Conservation (phyloP, 1,140 invertebrate species). For the Ectropis grisescens region DNA sequence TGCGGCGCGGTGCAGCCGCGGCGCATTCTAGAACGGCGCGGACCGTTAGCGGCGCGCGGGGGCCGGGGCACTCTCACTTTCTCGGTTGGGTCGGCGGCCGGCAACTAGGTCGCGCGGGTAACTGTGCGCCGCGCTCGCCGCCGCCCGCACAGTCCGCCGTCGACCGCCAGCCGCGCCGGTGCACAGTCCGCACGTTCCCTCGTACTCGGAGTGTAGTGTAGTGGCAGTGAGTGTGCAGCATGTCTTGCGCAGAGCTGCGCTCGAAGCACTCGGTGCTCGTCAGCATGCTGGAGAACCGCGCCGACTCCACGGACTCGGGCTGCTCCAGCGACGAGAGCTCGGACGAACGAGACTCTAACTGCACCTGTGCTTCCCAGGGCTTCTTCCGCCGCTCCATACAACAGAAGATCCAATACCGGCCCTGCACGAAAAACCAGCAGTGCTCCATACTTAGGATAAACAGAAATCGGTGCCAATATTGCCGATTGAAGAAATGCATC, state of each 20-base stretch:
- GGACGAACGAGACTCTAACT: conserved; percentile 59
- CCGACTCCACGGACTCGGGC: conserved; percentile 69
- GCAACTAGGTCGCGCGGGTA: conserved; percentile 77
- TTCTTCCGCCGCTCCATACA: conserved; percentile 93
- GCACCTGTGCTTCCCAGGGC: conserved; percentile 81
- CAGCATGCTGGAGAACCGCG: conserved; percentile 69
- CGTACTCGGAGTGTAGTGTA: conserved; percentile 24
- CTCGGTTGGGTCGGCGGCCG: conserved; percentile 75
- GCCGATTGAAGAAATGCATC: conserved; percentile 97
- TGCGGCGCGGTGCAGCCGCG: conserved; percentile 62
- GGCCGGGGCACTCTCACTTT: conserved; percentile 73
- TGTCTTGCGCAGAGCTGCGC: conserved; percentile 58
- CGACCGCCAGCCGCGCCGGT: conserved; percentile 50
- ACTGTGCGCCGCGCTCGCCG: conserved; percentile 63
- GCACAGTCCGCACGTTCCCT: conserved; percentile 22
- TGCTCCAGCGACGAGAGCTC: conserved; percentile 73
- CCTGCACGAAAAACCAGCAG: conserved; percentile 98
- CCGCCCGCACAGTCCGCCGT: conserved; percentile 59
- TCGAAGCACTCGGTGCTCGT: conserved; percentile 66
- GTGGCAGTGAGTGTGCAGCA: conserved; percentile 43
- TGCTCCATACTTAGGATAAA: conserved; percentile 97
- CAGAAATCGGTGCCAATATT: conserved; percentile 97
- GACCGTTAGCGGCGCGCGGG: conserved; percentile 57
- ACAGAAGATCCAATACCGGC: conserved; percentile 98
- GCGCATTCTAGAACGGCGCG: conserved; percentile 65